Conservation (phyloP, 2,888 invertebrate genomes). For the Oscheius onirici region DNA sequence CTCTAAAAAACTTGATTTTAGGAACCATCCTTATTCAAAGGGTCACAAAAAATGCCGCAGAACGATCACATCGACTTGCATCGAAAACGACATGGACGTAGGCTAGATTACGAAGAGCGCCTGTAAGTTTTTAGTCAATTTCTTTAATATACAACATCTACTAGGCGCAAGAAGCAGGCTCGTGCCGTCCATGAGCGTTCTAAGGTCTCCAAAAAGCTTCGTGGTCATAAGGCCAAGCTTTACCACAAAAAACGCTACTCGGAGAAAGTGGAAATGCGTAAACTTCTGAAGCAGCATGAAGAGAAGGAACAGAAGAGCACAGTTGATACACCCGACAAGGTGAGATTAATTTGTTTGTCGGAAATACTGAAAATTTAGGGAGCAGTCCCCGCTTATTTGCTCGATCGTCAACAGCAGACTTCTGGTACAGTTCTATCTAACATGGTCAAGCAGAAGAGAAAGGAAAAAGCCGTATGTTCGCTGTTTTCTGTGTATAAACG, state of each 20-base stretch:
- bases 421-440: conserved; percentile 95
- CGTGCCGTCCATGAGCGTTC: conserved; percentile 91
- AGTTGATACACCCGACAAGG: conserved; percentile 77
- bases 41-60: conserved; percentile 81
- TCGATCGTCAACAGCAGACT: conserved; percentile 93
- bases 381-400: conserved; percentile 92
- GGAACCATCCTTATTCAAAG: not conserved
- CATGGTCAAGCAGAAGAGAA: conserved; percentile 98
- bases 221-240: conserved; percentile 96
- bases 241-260: conserved; percentile 94
- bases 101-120: conserved; percentile 96
- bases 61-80: conserved; percentile 99
- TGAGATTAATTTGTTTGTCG: not conserved
- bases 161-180: conserved; percentile 87
- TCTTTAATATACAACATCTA: conserved; percentile 23
- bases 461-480: conserved; percentile 85
- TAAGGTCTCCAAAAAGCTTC: conserved; percentile 87
- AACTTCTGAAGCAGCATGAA: conserved; percentile 88
- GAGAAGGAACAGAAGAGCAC: conserved; percentile 84
- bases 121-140: conserved; percentile 75
- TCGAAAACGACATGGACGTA: conserved; percentile 91
- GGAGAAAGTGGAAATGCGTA: conserved; percentile 80
- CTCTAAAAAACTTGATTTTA: not conserved
- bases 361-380: conserved; percentile 75
- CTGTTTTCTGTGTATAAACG: not conserved